These are phyloP conservation scores for Leptarthrus brevirostris DNA, from an alignment of 2,888 invertebrate genomes.

Conservation along the genomic window DNA sequence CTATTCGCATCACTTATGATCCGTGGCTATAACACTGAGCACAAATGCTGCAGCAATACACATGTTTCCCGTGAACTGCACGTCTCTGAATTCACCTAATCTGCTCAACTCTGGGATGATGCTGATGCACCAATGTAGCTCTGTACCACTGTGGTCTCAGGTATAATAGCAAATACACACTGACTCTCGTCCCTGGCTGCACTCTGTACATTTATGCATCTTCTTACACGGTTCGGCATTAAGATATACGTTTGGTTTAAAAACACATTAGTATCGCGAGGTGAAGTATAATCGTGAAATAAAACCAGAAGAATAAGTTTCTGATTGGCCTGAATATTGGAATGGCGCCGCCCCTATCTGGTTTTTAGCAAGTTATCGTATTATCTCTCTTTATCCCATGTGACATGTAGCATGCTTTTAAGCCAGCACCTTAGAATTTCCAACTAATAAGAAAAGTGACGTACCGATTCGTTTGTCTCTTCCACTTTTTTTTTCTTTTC, in stretches of 20 bases:
- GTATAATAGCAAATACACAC: background rate
- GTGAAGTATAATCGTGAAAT: slow-evolving; percentile 56
- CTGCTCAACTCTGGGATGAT: background rate
- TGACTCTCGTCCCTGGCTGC: background rate
- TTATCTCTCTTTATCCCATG: slow-evolving; percentile 53
- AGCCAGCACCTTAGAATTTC: slow-evolving; percentile 41
- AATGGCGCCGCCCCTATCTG: slow-evolving; percentile 67
- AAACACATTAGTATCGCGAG: slow-evolving; percentile 55
- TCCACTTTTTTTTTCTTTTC: slow-evolving; percentile 5
- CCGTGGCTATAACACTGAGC: slow-evolving; percentile 24
- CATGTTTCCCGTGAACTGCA: slow-evolving; percentile 29
- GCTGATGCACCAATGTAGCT: slow-evolving; percentile 1
- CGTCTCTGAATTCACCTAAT: slow-evolving; percentile 31
- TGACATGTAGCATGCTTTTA: slow-evolving; percentile 50
- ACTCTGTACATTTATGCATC: slow-evolving; percentile 42
- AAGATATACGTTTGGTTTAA: slow-evolving; percentile 46
- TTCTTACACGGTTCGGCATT: slow-evolving; percentile 46
- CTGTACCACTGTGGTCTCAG: background rate
- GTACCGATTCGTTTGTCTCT: slow-evolving; percentile 46
- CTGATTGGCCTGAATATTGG: slow-evolving; percentile 64
- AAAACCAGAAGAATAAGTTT: slow-evolving; percentile 54
- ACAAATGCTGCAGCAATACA: slow-evolving; percentile 13
- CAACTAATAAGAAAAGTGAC: slow-evolving; percentile 46
- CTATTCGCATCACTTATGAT: slow-evolving; percentile 34
- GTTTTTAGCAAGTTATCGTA: slow-evolving; percentile 57